Percentiles rank a stretch among this genome's conserved stretches.
Conservation (phyloP, 2,888 invertebrate species). For the Steinernema carpocapsae region DNA sequence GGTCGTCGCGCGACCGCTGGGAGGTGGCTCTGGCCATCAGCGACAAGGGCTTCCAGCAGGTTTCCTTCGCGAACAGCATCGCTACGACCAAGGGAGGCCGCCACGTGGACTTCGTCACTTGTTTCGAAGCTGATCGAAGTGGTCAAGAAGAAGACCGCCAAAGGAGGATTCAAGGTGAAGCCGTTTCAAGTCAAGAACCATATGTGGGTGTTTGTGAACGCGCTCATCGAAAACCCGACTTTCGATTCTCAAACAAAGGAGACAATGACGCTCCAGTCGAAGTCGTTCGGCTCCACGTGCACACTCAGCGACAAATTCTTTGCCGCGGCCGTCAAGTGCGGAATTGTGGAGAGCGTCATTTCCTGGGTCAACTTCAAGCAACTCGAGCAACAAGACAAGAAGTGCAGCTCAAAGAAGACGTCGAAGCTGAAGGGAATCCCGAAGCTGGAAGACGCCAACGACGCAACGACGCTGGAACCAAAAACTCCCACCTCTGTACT, state of each 20-base stretch:
- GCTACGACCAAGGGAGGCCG: conserved; percentile 97
- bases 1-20: conserved; percentile 82
- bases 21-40: conserved; percentile 90
- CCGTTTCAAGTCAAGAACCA: conserved; percentile 94
- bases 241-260: conserved; percentile 99
- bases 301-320: conserved; percentile 83
- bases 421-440: conserved; percentile 83
- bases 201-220: conserved; percentile 96
- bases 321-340: conserved; percentile 74
- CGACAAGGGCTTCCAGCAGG: conserved; percentile 87
- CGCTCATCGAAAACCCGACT: conserved; percentile 95
- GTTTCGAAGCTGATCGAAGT: conserved; percentile 86
- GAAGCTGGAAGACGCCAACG: conserved; percentile 89
- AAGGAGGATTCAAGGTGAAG: conserved; percentile 86
- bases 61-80: conserved; percentile 98
- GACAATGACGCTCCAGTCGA: conserved; percentile 92
- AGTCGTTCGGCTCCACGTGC: conserved; percentile 94
- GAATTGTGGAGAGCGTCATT: conserved; percentile 90
- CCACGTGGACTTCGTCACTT: conserved; percentile 92
- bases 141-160: conserved; percentile 85
- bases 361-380: conserved; percentile 96
- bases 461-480: conserved; percentile 92
- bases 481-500: conserved; percentile 86
- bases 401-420: conserved; percentile 83
- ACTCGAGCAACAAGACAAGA: conserved; percentile 78